phyloP scores from a whole-genome alignment of 2,888 invertebrate species.

The Atrina japonica region DNA sequence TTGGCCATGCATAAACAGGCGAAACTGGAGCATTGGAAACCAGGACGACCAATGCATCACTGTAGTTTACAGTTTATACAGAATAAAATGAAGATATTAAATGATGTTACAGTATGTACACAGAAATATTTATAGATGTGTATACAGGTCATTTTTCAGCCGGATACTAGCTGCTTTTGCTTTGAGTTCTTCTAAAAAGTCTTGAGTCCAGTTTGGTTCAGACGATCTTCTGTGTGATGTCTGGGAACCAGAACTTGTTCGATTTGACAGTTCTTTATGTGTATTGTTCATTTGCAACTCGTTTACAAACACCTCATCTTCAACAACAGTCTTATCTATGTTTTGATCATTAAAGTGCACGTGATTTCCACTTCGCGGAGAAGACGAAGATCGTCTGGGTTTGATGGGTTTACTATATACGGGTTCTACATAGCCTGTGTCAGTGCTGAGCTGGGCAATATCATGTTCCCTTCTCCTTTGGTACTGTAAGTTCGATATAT shows the following conservation, averaged over 20 bases:
- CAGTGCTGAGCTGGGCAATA: not conserved
- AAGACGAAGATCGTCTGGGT: not conserved
- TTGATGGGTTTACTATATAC: conserved; percentile 38
- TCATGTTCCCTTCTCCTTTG: too few species aligned
- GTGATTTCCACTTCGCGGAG: conserved; percentile 6
- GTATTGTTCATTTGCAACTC: not conserved
- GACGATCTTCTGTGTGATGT: not conserved
- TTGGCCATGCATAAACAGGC: too few species aligned
- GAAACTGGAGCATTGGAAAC: too few species aligned
- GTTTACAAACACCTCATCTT: not conserved
- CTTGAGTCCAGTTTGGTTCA: conserved; percentile 11
- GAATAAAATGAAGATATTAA: too few species aligned
- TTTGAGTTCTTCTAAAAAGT: conserved; percentile 28
- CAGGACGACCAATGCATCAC: too few species aligned
- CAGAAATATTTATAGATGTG: too few species aligned
- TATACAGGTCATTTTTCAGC: not conserved
- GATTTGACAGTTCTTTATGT: not conserved
- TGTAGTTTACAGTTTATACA: too few species aligned
- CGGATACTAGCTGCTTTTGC: conserved; percentile 24
- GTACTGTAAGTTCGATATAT: not conserved
- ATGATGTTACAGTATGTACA: too few species aligned
- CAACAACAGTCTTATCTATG: too few species aligned
- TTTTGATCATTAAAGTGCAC: conserved; percentile 25
- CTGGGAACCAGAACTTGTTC: not conserved
- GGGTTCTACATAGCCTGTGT: too few species aligned